Conservation (phyloP, 2,888 invertebrate species). For the Zaprionus bogoriensis region DNA sequence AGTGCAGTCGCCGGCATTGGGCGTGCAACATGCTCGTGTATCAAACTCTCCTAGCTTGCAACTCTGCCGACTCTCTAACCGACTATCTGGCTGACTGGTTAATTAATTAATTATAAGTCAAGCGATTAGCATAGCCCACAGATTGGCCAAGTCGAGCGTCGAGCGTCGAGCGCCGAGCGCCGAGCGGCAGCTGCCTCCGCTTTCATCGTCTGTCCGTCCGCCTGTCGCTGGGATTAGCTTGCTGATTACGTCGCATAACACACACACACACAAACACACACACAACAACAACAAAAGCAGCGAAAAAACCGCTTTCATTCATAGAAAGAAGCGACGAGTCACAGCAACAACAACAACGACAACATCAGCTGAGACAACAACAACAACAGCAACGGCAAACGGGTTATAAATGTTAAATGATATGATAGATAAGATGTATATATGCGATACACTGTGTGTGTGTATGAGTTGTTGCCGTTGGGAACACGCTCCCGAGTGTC, state of each 20-base stretch:
- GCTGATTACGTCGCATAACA: slow-evolving; percentile 48
- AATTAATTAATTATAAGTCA: slow-evolving; percentile 74
- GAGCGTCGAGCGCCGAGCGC: no score
- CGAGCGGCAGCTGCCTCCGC: slow-evolving; percentile 48
- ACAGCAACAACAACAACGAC: neutral
- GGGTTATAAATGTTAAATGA: slow-evolving; percentile 74
- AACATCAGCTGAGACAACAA: slow-evolving; percentile 9
- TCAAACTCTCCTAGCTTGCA: neutral
- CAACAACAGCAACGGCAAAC: slow-evolving; percentile 42
- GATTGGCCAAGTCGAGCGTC: slow-evolving; percentile 40
- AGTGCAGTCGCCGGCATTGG: neutral
- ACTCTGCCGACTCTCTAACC: slow-evolving; percentile 1
- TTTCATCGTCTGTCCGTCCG: slow-evolving; percentile 30
- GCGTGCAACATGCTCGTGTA: slow-evolving; percentile 15
- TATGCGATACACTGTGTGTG: slow-evolving; percentile 3
- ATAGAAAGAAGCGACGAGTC: slow-evolving; percentile 53
- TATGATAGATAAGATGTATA: slow-evolving; percentile 68
- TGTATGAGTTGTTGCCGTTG: slow-evolving; percentile 23
- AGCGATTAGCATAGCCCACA: slow-evolving; percentile 63
- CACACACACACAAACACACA: slow-evolving; percentile 5
- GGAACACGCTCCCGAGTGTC: slow-evolving; percentile 68
- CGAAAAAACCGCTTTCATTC: slow-evolving; percentile 67
- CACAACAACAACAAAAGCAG: neutral
- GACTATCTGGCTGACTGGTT: slow-evolving; percentile 39
- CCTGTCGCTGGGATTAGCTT: slow-evolving; percentile 37